Base-by-base conservation (phyloP, 2,113 vertebrate genomes). In the Thalassarche chlororhynchos region DNA sequence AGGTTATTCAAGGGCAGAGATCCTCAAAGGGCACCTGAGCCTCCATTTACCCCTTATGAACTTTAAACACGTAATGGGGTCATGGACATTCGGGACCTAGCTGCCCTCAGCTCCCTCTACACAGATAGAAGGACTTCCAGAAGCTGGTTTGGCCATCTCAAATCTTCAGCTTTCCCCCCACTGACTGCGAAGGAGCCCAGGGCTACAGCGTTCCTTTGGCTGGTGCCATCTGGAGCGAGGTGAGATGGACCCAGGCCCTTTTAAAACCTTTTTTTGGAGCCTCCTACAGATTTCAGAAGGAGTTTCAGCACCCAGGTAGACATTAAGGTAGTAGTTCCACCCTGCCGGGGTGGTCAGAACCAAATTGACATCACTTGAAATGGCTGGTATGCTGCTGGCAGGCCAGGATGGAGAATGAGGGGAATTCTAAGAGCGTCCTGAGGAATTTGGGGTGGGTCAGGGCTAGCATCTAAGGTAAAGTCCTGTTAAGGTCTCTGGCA, bases 381-480 rank as follows among this genome's bases (percentile, higher is more conserved):
- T 52, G 77, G 51, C 85, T 84, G 78, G 36, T 87, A 79, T 0
- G 0, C 52, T 78, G 89, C 69, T 86, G 40, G n/a, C 14, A 0
- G 60, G 77, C 21, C 84, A 82, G 84, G 64, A 83, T 40, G 46
- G 84, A 94, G 89, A 91, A 95, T 93, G 89, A 97, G 46, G 86
- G 28, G 83, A 95, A 96, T 95, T 84, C 65, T 69, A 89, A 96
- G 91, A 78, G 82, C 0, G 4, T 54, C 42, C 9, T 46, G 78
- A 94, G 87, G 95, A 96, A 95, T 96, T 80, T 68, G 60, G 71
- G 58, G 61, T 93, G 79, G 60, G 88, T 92, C 79, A 47, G 14
- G 26, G 31, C 51, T 94, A 94, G 64, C 19, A 84, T 77, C 78
- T 77, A 61, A 95, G 93, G 82, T 89, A 71, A 94, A 93, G 89